These are phyloP conservation scores for Paelopatides confundens DNA, from an alignment of 53 echinoderm and acorn worm species.

Conservation along the genomic window DNA sequence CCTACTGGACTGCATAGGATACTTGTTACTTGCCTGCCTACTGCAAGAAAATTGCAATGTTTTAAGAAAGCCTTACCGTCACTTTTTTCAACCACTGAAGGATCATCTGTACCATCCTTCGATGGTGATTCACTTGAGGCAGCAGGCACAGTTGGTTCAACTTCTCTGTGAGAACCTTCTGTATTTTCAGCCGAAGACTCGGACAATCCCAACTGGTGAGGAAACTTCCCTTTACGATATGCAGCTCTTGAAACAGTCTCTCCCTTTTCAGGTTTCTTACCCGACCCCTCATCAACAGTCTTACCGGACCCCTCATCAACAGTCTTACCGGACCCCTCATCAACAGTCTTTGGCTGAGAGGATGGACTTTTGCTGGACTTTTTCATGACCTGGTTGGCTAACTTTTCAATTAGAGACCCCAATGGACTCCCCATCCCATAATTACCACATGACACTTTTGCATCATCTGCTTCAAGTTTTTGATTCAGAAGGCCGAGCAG, in stretches of 20 bases:
- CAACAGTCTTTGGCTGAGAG: background rate
- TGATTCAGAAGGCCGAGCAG: constrained; percentile 17
- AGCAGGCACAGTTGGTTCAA: background rate
- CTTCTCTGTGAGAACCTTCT: background rate
- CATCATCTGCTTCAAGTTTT: background rate
- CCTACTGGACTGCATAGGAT: no score
- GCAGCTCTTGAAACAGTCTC: constrained; percentile 11
- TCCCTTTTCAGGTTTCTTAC: background rate
- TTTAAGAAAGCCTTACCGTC: background rate
- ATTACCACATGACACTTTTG: background rate
- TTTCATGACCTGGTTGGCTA: background rate
- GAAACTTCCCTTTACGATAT: background rate
- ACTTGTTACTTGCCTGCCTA: no score
- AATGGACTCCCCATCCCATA: constrained; percentile 28
- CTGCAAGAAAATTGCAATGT: no score
- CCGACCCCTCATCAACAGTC: no score
- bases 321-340: background rate
- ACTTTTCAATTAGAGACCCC: constrained; percentile 12
- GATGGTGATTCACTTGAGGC: background rate
- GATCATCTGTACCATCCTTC: background rate
- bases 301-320: background rate
- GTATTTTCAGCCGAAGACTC: background rate
- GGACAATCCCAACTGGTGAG: background rate
- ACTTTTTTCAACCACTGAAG: background rate
- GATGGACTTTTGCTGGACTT: background rate